Base-by-base conservation (phyloP, 1,140 invertebrate genomes). In the Drosophila takahashii region DNA sequence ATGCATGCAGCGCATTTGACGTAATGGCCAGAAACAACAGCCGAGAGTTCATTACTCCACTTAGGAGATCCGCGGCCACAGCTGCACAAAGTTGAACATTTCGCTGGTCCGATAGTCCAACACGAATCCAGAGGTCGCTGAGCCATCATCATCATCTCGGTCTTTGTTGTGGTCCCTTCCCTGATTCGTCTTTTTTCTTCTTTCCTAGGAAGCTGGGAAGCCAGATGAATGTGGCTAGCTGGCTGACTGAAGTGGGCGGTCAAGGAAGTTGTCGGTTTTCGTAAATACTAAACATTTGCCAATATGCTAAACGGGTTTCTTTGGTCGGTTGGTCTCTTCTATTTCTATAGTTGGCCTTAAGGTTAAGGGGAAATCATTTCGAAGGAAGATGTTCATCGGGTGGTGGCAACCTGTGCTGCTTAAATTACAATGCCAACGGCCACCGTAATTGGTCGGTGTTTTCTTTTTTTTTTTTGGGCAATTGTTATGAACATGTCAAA, bases 401-500 rank as follows among this genome's bases (percentile, higher is more conserved):
- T 74, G 69, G 61, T 54, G 65, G 65, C 65, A 83, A 74, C 70
- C 59, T 58, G 65, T 74, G 45, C 64, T 62, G 37, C 52, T 74
- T 77, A 87, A 87, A 89, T 87, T 89, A 72, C 84, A 52, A 4
- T 41, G 78, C 83, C 75, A 73, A 67, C 39, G 77, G 77, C 77
- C 41, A 41, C 51, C 39, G 77, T 87, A 89, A 87, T 87, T 87
- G 83, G 79, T 71, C 52, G 11, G 4, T 2, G 47, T 54, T 72
- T 22, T 22, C 3, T 22, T 22, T 80, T 22, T 22, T 22, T 22
- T 22, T 80, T 81, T 78, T 78, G 62, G 83, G 57, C 79, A 89
- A 87, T 89, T 84, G 79, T 87, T 87, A 87, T 87, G 84, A 87
- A 87, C 84, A 87, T 87, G 85, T 87, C 84, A 87, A 87, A 87